Conservation (phyloP, 2,113 vertebrate species). For the Regulus satrapa region DNA sequence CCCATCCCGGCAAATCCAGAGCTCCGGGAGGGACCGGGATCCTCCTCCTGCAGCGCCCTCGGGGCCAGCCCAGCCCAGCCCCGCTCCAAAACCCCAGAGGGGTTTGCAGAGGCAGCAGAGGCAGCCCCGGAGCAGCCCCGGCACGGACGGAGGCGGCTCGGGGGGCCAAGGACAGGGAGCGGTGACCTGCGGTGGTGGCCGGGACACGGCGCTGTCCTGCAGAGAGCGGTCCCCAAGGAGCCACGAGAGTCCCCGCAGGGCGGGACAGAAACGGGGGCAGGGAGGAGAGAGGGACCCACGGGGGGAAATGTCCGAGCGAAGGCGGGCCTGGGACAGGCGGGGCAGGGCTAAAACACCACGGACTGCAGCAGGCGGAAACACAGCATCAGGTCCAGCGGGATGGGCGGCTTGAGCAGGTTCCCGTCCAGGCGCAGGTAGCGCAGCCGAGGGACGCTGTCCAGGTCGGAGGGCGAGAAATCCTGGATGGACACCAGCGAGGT, state of each 20-base stretch:
- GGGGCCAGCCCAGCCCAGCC: neutral
- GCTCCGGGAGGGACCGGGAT: fast-evolving
- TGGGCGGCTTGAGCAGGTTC: constrained; percentile 87
- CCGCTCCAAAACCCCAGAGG: neutral
- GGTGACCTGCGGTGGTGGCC: neutral
- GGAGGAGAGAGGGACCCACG: neutral
- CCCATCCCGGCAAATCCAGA: neutral
- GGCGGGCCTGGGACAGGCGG: neutral
- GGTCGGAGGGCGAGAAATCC: constrained; percentile 69
- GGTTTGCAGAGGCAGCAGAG: neutral
- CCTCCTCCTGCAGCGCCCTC: neutral
- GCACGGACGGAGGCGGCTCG: too few species aligned
- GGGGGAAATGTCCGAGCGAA: constrained; percentile 18
- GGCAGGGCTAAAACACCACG: constrained; percentile 81
- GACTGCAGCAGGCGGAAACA: constrained; percentile 93
- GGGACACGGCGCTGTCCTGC: neutral
- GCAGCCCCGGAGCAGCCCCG: too few species aligned
- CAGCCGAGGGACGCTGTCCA: constrained; percentile 75
- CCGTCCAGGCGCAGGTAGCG: constrained; percentile 94
- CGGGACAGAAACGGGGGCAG: neutral
- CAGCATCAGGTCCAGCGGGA: constrained; percentile 93
- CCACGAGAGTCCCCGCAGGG: neutral
- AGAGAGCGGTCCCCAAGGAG: neutral
- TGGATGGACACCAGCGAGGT: constrained; percentile 66
- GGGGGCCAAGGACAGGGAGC: neutral